phyloP scores from a whole-genome alignment of 2,888 invertebrate genomes.

The Drosophila mayaguana region DNA sequence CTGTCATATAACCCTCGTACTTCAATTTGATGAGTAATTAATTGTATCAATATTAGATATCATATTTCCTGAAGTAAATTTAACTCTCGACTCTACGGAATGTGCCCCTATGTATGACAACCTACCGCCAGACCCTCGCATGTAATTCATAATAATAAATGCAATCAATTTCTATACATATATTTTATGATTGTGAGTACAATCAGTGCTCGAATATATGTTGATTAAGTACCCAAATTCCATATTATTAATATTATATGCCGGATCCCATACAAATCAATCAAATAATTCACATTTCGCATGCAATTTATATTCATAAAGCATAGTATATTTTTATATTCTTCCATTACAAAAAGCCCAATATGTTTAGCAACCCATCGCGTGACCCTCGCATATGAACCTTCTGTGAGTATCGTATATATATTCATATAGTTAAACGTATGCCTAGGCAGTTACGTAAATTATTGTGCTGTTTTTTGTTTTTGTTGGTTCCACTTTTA shows the following conservation, averaged over 20 bases:
- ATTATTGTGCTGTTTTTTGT: conserved; percentile 63
- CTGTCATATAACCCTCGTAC: background rate
- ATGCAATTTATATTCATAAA: background rate
- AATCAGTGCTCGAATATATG: background rate
- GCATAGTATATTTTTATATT: background rate
- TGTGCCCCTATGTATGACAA: no score
- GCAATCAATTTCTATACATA: no score
- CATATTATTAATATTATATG: background rate
- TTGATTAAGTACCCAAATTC: background rate
- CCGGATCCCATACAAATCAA: background rate
- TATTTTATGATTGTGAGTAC: no score
- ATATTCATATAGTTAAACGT: conserved; percentile 44
- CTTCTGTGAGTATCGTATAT: background rate
- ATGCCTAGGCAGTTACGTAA: conserved; percentile 66
- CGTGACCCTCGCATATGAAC: conserved; percentile 13
- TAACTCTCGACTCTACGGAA: background rate
- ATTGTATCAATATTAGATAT: background rate
- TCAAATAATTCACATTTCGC: background rate
- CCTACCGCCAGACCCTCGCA: background rate
- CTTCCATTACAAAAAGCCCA: background rate
- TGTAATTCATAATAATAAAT: background rate
- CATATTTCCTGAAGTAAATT: background rate
- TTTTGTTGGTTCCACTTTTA: conserved; percentile 39
- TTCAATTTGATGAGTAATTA: background rate
- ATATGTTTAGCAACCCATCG: conserved; percentile 6